Evolutionary conservation across 1,140 invertebrate species (phyloP).

Genomic region (Leptopilina boulardi): DNA sequence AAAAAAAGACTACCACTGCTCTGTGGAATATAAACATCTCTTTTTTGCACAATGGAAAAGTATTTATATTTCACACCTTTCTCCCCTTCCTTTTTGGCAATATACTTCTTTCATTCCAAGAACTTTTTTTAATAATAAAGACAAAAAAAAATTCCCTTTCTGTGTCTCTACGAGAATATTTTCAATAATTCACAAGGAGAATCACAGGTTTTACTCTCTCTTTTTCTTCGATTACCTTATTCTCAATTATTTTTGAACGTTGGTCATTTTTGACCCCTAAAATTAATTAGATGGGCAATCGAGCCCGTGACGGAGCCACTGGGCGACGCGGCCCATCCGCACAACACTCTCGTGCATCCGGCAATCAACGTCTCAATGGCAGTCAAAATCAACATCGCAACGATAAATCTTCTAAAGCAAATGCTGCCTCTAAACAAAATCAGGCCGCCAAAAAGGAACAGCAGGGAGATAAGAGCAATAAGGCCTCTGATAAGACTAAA

Average conservation of each 20-base stretch:
- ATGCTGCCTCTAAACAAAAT: conserved; percentile 76
- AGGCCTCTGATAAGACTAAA: conserved; percentile 73
- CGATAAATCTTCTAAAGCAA: conserved; percentile 77
- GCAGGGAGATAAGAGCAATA: conserved; percentile 72
- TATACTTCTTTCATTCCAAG: neutral
- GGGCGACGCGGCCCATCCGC: conserved; percentile 74
- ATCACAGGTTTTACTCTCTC: too few species aligned
- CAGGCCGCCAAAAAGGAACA: conserved; percentile 75
- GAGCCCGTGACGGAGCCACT: conserved; percentile 74
- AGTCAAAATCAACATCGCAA: conserved; percentile 76
- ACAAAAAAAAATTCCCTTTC: conserved; percentile 21
- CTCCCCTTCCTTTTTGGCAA: conserved; percentile 31
- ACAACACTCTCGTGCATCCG: conserved; percentile 74
- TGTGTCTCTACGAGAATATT: conserved; percentile 57
- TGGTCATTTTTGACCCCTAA: conserved; percentile 70
- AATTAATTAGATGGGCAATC: conserved; percentile 75
- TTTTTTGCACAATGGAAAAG: conserved; percentile 3
- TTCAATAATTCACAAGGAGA: conserved; percentile 62
- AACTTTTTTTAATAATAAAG: conserved; percentile 37
- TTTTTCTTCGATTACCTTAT: conserved; percentile 55
- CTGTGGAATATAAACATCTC: neutral
- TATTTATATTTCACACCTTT: conserved; percentile 23
- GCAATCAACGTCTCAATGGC: conserved; percentile 76
- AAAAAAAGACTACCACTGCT: neutral
- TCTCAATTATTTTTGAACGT: conserved; percentile 70